Evolutionary conservation across 37 sponge, comb jelly and placozoan genomes (phyloP).

Genomic region (Beroe ovata): DNA sequence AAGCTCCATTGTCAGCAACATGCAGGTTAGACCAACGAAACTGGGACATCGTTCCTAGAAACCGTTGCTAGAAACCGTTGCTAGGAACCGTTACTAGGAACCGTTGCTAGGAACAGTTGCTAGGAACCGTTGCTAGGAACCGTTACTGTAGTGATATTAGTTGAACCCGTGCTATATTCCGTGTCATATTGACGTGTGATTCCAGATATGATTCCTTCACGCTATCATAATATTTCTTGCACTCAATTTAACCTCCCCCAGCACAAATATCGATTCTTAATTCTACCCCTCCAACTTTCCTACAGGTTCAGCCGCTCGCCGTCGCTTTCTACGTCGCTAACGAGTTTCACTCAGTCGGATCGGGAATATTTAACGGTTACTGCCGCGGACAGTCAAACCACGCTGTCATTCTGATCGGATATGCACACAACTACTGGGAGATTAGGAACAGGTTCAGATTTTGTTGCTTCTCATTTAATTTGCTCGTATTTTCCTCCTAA

Average conservation of each 20-base stretch:
- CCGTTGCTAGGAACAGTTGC: no score
- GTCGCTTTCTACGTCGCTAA: constrained; percentile 56
- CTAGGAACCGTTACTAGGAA: no score
- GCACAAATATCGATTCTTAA: no score
- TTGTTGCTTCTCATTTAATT: not conserved
- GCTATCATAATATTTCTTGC: no score
- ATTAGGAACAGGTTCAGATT: constrained; percentile 26
- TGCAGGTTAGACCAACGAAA: not conserved
- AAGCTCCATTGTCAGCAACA: not conserved
- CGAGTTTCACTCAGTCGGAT: not conserved
- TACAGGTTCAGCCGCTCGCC: constrained; percentile 7
- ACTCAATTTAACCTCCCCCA: no score
- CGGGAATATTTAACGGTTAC: constrained; percentile 5
- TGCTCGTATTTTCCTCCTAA: no score
- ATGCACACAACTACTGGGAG: constrained; percentile 48
- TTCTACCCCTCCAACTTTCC: no score
- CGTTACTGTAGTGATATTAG: no score
- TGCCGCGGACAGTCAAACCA: not conserved
- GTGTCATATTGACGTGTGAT: not conserved
- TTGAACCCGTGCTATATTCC: no score
- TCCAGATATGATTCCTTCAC: no score
- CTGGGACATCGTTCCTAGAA: not conserved
- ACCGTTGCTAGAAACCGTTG: no score
- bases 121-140: no score
- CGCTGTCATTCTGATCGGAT: constrained; percentile 55